These are phyloP conservation scores for Echinarachnius parma DNA, from an alignment of 53 echinoderm and acorn worm species.

Conservation along the genomic window DNA sequence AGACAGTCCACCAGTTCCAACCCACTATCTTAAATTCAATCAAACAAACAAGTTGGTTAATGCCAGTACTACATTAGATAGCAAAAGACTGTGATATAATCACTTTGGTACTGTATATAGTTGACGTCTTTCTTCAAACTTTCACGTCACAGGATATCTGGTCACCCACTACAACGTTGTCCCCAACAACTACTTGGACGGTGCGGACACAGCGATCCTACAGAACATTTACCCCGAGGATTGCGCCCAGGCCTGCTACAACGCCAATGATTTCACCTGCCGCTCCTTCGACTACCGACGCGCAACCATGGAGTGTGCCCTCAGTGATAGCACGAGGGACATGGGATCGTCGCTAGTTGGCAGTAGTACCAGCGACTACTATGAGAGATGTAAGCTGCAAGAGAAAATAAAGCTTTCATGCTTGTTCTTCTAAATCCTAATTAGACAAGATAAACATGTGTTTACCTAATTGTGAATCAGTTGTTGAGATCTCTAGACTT, in stretches of 20 bases:
- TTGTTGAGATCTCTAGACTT: too few species aligned
- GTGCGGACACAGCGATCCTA: slow-evolving; percentile 46
- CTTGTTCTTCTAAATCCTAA: too few species aligned
- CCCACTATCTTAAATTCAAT: background rate
- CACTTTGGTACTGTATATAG: background rate
- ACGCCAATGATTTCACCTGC: slow-evolving; percentile 60
- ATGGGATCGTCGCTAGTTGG: background rate
- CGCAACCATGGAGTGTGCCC: slow-evolving; percentile 51
- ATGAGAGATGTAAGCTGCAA: slow-evolving; percentile 41
- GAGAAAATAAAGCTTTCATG: too few species aligned
- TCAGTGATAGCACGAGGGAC: slow-evolving; percentile 53
- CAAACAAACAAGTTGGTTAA: too few species aligned
- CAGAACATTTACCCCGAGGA: slow-evolving; percentile 73
- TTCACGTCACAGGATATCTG: slow-evolving; percentile 42
- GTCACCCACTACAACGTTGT: slow-evolving; percentile 62
- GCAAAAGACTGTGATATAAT: background rate
- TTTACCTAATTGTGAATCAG: too few species aligned
- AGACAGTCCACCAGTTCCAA: too few species aligned
- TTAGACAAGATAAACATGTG: too few species aligned
- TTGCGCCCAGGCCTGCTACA: slow-evolving; percentile 67
- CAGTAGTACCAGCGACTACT: slow-evolving; percentile 22
- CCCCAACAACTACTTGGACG: slow-evolving; percentile 57
- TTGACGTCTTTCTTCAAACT: slow-evolving; percentile 15
- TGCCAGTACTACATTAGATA: background rate
- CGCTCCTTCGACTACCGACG: slow-evolving; percentile 78